Conservation (phyloP, 2,888 invertebrate species). For the Ptychoptera contaminata region DNA sequence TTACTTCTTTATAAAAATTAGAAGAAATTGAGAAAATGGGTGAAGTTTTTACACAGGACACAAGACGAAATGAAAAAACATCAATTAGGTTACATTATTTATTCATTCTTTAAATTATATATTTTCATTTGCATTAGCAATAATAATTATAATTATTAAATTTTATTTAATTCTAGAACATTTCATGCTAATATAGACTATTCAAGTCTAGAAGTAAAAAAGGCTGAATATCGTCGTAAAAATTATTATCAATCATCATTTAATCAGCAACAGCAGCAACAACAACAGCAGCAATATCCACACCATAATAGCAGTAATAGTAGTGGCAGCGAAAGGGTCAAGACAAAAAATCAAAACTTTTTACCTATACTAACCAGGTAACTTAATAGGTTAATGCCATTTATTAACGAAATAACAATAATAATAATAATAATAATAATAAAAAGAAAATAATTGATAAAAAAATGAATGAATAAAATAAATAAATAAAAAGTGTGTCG, state of each 20-base stretch:
- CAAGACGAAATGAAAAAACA: conserved; percentile 28
- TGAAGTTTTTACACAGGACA: conserved; percentile 56
- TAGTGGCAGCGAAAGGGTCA: background rate
- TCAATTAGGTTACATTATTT: conserved; percentile 20
- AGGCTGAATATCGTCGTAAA: no score
- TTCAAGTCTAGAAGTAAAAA: no score
- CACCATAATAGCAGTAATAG: conserved; percentile 1
- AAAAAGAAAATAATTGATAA: conserved; percentile 25
- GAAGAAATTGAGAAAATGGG: conserved; percentile 69
- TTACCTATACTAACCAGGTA: no score
- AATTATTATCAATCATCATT: no score
- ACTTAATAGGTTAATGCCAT: no score
- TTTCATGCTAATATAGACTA: no score
- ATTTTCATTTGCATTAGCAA: no score
- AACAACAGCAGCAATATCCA: conserved; percentile 11
- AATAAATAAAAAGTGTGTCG: no score
- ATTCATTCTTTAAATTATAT: no score
- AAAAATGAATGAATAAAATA: conserved; percentile 25
- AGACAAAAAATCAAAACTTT: no score
- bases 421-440: conserved; percentile 11
- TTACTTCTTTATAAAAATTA: conserved; percentile 28
- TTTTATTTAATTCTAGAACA: no score
- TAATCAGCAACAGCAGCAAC: conserved; percentile 17
- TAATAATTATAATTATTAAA: no score
- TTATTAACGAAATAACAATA: background rate